Evolutionary conservation across 2,113 vertebrate genomes (phyloP), one percentile per base, ranked within the genome.

Genomic region (Solea solea): DNA sequence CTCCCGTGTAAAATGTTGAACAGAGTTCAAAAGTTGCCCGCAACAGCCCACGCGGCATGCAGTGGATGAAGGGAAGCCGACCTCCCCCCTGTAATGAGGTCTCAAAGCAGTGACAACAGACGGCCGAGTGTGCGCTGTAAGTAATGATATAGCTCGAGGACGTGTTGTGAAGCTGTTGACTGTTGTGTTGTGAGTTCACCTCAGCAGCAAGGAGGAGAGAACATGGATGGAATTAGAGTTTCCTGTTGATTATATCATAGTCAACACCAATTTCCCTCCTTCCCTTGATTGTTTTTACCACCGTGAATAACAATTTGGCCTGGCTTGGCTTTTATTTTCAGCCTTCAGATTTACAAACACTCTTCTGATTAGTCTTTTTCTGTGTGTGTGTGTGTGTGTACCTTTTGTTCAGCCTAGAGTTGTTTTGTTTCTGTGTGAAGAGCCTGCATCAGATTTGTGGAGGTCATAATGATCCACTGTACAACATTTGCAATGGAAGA

Each of bases 261-360:
- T 84, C 78, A 75, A 39, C 57, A 62, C 46, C 69, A 28, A 72
- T 81, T 81, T 64, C 52, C 10, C 28, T 67, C 27, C 21, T 80
- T 52, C 39, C 27, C 40, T 58, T 69, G 59, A 75, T 82, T 86
- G 67, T 72, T 78, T 82, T 63, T 76, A 55, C 75, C 65, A 83
- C 80, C 59, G 86, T 80, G 70, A 71, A 79, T 58, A 81, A 60
- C 60, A 74, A 59, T 65, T 21, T 39, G 44, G 57, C 49, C 48
- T 15, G 40, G 49, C 15, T 59, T 55, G 4, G 45, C 56, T 84
- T 66, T 72, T 11, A 64, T 55, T 72, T 61, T 14, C 51, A 78
- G 46, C 51, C 61, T 62, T 55, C 66, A 15, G 10, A 76, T 67
- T 79, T 42, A 42, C 51, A 68, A 21, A 53, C 15, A 69, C 44